phyloP scores from a whole-genome alignment of 2,888 invertebrate species.

The Troglohyphantes excavatus region DNA sequence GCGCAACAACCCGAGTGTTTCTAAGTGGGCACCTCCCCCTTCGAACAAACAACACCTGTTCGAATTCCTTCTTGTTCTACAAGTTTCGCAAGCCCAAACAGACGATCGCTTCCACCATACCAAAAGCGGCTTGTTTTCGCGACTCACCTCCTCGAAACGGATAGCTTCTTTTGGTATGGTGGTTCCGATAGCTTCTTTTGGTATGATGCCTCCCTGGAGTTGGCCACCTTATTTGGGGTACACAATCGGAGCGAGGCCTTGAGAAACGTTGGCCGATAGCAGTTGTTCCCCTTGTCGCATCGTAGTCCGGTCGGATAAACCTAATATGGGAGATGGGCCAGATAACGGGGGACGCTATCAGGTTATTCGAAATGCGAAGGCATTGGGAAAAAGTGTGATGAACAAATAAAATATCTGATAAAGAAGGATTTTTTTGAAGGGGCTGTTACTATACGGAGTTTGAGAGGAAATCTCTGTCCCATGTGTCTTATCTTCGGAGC shows the following conservation, averaged over 20 bases:
- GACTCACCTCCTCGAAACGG: neutral
- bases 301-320: too few species aligned
- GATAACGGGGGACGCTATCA: too few species aligned
- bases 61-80: neutral
- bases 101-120: neutral
- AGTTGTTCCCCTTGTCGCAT: neutral
- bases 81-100: neutral
- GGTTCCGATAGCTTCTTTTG: constrained; percentile 51
- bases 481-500: too few species aligned
- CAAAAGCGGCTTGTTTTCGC: neutral
- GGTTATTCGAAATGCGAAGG: too few species aligned
- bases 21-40: neutral
- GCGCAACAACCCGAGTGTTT: neutral
- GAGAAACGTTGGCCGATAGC: constrained; percentile 55
- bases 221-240: constrained; percentile 64
- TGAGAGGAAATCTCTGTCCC: too few species aligned
- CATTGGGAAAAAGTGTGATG: too few species aligned
- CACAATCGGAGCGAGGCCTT: constrained; percentile 52
- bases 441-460: too few species aligned
- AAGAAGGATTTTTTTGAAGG: too few species aligned
- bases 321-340: too few species aligned
- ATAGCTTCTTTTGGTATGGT: constrained; percentile 2
- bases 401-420: too few species aligned
- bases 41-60: constrained; percentile 5
- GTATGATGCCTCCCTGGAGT: constrained; percentile 24